phyloP scores from a whole-genome alignment of 2,113 vertebrate species.

The Caranx melampygus region DNA sequence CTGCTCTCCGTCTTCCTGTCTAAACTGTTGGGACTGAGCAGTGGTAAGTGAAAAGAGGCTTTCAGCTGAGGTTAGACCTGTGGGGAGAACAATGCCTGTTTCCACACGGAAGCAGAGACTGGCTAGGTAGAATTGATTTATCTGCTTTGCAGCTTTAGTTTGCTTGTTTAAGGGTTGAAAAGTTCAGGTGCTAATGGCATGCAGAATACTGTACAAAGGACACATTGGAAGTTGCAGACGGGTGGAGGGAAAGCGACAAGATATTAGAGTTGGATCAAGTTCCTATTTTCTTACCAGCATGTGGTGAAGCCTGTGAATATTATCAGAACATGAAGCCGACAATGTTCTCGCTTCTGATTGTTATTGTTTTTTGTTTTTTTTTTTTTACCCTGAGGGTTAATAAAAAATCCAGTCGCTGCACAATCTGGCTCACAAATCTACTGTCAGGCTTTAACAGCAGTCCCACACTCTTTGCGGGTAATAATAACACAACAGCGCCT shows the following conservation, averaged over 20 bases:
- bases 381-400: constrained; percentile 19
- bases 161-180: constrained; percentile 46
- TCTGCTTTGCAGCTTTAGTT: constrained; percentile 14
- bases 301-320: constrained; percentile 32
- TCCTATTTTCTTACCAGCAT: constrained; percentile 12
- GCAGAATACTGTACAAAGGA: constrained; percentile 17
- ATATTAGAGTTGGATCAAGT: constrained; percentile 36
- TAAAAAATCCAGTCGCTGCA: constrained; percentile 35
- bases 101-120: constrained; percentile 18
- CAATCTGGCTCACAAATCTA: constrained; percentile 35
- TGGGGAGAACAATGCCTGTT: constrained; percentile 27
- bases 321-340: constrained; percentile 32
- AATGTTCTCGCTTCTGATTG: constrained; percentile 25
- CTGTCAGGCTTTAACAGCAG: constrained; percentile 20
- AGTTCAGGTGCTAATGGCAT: constrained; percentile 17
- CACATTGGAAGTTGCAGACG: constrained; percentile 10
- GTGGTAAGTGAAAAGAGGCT: constrained; percentile 57
- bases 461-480: neutral
- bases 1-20: constrained; percentile 33
- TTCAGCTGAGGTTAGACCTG: neutral
- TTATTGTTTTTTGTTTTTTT: constrained; percentile 29
- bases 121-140: constrained; percentile 24
- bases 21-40: constrained; percentile 20
- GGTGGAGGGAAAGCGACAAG: neutral
- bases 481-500: constrained; percentile 19